phyloP scores from a whole-genome alignment of 2,888 invertebrate species.

The Cordilura impudica region DNA sequence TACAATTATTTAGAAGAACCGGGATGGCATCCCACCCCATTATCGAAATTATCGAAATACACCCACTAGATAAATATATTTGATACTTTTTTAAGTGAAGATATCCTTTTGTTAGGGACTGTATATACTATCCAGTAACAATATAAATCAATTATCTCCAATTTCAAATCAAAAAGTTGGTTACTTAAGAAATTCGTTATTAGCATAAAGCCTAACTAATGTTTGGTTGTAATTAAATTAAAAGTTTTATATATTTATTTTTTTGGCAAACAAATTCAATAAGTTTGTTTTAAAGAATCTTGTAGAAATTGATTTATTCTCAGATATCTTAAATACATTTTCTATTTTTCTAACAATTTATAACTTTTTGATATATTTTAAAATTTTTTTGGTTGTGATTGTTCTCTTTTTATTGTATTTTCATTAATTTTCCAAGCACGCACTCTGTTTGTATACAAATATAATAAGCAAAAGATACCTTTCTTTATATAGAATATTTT shows the following conservation, averaged over 20 bases:
- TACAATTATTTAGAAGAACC: too few relatives aligned
- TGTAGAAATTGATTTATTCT: background rate
- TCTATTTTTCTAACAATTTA: background rate
- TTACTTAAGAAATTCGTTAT: too few relatives aligned
- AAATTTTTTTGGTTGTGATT: background rate
- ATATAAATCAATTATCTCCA: too few relatives aligned
- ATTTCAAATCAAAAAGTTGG: too few relatives aligned
- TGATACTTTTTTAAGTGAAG: too few relatives aligned
- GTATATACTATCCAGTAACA: too few relatives aligned
- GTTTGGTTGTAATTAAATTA: background rate
- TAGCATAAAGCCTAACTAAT: too few relatives aligned
- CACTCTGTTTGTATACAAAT: conserved; percentile 18
- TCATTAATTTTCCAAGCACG: conserved; percentile 55
- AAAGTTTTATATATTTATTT: background rate
- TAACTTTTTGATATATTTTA: background rate
- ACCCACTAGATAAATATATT: too few relatives aligned
- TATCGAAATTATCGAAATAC: too few relatives aligned
- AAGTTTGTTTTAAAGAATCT: background rate
- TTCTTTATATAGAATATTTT: conserved; percentile 3
- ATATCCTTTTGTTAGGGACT: too few relatives aligned
- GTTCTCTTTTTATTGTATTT: too few relatives aligned
- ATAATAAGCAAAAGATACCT: conserved; percentile 20
- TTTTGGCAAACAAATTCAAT: background rate
- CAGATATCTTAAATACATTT: background rate
- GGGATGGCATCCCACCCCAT: too few relatives aligned